Conservation (phyloP, 2,113 vertebrate species). For the Erpornis zantholeuca region DNA sequence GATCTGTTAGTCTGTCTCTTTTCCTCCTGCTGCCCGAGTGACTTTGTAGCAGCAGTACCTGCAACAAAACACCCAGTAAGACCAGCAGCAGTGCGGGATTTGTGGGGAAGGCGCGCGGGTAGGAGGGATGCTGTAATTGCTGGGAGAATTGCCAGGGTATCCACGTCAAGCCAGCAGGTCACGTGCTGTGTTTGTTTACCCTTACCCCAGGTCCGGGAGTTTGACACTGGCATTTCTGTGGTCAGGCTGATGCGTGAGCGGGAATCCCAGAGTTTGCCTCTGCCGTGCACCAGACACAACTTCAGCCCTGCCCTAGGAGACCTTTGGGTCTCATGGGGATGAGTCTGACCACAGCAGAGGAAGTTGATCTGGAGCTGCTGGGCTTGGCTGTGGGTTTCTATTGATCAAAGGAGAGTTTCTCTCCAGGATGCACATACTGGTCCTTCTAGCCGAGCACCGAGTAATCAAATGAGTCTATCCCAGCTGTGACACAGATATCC, state of each 20-base stretch:
- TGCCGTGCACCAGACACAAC: not conserved
- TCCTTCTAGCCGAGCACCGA: not conserved
- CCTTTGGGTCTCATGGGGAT: not conserved
- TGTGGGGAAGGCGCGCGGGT: not conserved
- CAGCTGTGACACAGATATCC: not conserved
- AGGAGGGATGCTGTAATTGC: slow-evolving; percentile 27
- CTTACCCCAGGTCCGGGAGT: not conserved
- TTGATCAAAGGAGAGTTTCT: not conserved
- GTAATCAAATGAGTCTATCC: not conserved
- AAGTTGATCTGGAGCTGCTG: not conserved
- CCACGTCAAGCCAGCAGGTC: not conserved
- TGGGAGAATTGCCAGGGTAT: slow-evolving; percentile 49
- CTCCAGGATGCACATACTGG: not conserved
- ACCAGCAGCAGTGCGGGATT: not conserved
- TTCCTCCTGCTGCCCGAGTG: not conserved
- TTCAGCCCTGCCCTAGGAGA: not conserved
- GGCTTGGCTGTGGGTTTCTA: not conserved
- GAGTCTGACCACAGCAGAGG: not conserved
- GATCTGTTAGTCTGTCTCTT: not conserved
- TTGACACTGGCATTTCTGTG: slow-evolving; percentile 38
- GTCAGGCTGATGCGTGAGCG: not conserved
- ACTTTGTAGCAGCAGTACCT: not conserved
- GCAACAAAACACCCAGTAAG: not conserved
- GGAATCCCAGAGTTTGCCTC: slow-evolving; percentile 30
- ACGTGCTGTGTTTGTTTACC: slow-evolving; percentile 61